Conservation (phyloP, 2,113 vertebrate species). For the Suncus etruscus region DNA sequence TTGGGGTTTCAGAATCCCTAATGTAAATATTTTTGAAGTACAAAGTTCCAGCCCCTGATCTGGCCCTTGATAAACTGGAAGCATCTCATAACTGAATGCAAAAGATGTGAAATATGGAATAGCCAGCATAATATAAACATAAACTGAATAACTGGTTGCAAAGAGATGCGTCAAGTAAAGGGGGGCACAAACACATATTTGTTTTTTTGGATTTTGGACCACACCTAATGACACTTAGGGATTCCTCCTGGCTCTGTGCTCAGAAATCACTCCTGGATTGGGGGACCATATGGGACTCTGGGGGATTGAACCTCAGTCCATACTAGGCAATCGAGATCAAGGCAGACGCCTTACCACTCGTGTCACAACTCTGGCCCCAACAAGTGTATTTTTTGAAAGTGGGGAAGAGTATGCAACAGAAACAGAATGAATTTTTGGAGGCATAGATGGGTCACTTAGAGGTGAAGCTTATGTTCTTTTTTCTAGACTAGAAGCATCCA, state of each 20-base stretch:
- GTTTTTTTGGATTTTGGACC: too few relatives aligned
- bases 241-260: too few relatives aligned
- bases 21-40: slow-evolving; percentile 75
- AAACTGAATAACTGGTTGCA: slow-evolving; percentile 38
- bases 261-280: too few relatives aligned
- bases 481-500: fast-evolving
- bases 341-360: too few relatives aligned
- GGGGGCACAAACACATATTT: too few relatives aligned
- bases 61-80: slow-evolving; percentile 54
- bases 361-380: not conserved
- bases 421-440: not conserved
- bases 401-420: not conserved
- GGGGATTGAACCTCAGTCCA: too few relatives aligned
- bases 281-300: too few relatives aligned
- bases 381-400: not conserved
- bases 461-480: fast-evolving
- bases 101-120: not conserved
- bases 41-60: slow-evolving; percentile 38
- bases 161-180: not conserved
- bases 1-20: slow-evolving; percentile 59
- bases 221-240: too few relatives aligned
- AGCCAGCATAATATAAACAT: not conserved
- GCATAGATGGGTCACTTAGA: too few relatives aligned
- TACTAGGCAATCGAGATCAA: too few relatives aligned
- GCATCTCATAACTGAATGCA: slow-evolving; percentile 34